These are phyloP conservation scores for Cephus pulcher DNA, from an alignment of 2,888 invertebrate genomes.

Conservation along the genomic window DNA sequence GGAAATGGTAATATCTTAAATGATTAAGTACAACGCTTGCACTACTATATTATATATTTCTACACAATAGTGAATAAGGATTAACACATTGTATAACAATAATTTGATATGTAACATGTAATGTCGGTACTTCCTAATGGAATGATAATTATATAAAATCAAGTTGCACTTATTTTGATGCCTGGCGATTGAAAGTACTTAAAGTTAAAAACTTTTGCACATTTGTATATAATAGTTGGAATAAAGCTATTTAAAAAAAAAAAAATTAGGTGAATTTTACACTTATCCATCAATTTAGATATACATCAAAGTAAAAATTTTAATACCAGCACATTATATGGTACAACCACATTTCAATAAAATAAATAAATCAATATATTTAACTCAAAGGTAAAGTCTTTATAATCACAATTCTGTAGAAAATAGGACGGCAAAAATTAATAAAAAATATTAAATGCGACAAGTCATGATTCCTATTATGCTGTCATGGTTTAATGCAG, in stretches of 20 bases:
- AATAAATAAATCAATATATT: background rate
- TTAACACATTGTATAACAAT: constrained; percentile 29
- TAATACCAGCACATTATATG: background rate
- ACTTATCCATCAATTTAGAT: background rate
- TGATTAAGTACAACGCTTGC: background rate
- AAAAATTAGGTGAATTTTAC: background rate
- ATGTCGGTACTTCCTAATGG: background rate
- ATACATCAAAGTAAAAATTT: background rate
- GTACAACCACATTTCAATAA: background rate
- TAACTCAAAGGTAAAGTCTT: background rate
- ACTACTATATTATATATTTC: constrained; percentile 32
- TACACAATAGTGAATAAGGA: constrained; percentile 36
- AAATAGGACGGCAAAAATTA: background rate
- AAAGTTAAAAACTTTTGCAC: background rate
- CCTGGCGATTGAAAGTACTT: background rate
- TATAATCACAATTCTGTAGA: background rate
- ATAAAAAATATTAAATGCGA: background rate
- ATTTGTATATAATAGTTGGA: background rate
- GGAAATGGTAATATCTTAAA: background rate
- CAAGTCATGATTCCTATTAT: background rate
- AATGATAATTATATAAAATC: background rate
- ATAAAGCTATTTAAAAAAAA: background rate
- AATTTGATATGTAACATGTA: background rate
- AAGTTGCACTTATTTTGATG: background rate
- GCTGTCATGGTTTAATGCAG: background rate